Conservation (phyloP, 1,140 invertebrate species). For the Drosophila kohkoa region DNA sequence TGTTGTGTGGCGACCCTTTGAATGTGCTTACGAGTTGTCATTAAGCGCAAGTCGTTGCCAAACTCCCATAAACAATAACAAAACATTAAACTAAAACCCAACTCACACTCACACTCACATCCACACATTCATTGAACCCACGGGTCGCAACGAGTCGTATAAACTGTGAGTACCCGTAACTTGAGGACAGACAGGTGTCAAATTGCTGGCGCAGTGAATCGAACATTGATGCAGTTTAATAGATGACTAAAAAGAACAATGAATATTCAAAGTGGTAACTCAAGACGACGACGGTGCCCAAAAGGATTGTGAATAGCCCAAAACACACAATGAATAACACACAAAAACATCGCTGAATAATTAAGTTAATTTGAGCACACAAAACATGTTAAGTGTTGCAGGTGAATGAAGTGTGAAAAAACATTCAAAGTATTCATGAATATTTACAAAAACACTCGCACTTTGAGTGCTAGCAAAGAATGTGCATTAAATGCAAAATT, state of each 20-base stretch:
- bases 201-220: conserved; percentile 20
- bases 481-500: too few species aligned
- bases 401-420: neutral
- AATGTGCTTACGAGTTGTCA: conserved; percentile 50
- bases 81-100: conserved; percentile 18
- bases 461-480: too few species aligned
- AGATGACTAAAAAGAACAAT: neutral
- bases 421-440: neutral
- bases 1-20: conserved; percentile 49
- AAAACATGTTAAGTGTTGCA: neutral
- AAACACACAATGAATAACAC: neutral
- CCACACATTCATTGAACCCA: conserved; percentile 2
- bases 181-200: conserved; percentile 39
- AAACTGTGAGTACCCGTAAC: conserved; percentile 30
- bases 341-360: neutral
- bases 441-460: neutral
- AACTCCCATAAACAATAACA: conserved; percentile 49
- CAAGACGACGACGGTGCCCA: conserved; percentile 8
- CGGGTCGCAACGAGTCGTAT: conserved; percentile 26
- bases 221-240: conserved; percentile 20
- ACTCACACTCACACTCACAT: neutral
- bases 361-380: neutral
- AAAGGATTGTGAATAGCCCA: neutral
- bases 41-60: conserved; percentile 48
- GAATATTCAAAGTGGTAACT: conserved; percentile 4